These are phyloP conservation scores for Phorcus lineatus DNA, from an alignment of 2,888 invertebrate species.

Conservation along the genomic window DNA sequence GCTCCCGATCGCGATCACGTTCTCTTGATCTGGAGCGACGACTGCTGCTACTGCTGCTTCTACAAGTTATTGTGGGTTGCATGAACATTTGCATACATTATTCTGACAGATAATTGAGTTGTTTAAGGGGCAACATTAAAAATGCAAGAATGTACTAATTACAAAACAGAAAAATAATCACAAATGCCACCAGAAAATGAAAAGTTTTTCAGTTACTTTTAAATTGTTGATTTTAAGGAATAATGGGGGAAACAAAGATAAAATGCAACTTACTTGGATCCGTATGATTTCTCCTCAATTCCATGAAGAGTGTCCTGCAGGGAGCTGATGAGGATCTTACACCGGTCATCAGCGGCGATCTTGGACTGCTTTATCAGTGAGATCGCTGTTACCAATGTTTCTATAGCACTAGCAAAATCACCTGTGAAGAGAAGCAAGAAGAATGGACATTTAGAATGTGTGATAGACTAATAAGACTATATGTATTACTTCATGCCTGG, in stretches of 20 bases:
- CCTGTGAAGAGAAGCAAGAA: slow-evolving; percentile 76
- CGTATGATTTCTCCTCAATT: slow-evolving; percentile 97
- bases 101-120: neutral
- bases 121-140: neutral
- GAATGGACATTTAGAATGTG: too few species aligned
- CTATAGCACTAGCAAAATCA: slow-evolving; percentile 98
- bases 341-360: slow-evolving; percentile 95
- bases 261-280: slow-evolving; percentile 69
- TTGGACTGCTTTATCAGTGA: slow-evolving; percentile 98
- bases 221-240: too few species aligned
- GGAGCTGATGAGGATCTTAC: slow-evolving; percentile 97
- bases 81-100: too few species aligned
- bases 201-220: too few species aligned
- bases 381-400: slow-evolving; percentile 98
- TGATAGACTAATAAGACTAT: too few species aligned
- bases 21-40: slow-evolving; percentile 88
- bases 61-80: too few species aligned
- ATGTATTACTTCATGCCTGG: too few species aligned
- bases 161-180: neutral
- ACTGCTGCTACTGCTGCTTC: slow-evolving; percentile 56
- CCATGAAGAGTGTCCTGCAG: slow-evolving; percentile 97
- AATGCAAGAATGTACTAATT: neutral
- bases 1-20: slow-evolving; percentile 74
- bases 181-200: too few species aligned
- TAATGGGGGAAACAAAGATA: neutral